Base-by-base conservation (phyloP, 2,888 invertebrate species). In the Hipparchia semele region DNA sequence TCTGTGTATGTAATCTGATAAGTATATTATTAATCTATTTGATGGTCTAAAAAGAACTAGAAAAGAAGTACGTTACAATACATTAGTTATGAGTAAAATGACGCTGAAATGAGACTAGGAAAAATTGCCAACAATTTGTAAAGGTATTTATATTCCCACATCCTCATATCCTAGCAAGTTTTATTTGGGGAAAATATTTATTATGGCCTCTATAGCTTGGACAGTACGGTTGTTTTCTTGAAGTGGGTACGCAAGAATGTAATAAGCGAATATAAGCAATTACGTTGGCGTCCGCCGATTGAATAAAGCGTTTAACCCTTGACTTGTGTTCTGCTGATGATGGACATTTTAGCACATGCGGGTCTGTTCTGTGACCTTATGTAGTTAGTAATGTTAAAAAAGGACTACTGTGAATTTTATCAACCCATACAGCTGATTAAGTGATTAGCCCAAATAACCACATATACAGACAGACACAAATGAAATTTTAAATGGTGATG, bases 291-390 rank as follows among this genome's bases (percentile, higher is more conserved):
- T 86, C 82, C 84, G 87, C 87, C 90, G 85, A 92, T 91, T 91
- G 87, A 90, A 91, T 91, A 86, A 89, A 87, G 80, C 84, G 84
- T 88, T 90, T 90, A 88, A 90, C 87, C 86, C 84, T 83, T 86
- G 88, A 84, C 85, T 85, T 64, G 39, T 51, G 49, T 59, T 66
- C 60, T 51, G 51, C 6, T 51, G 60, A 33, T 53, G 61, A 69
- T 60, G 12, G 69, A 61, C 59, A 68, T 10, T 45, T 68, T 46
- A 49, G 58, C 58, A 59, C 10, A 10, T 6, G 58, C 6, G 12
- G 13, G 46, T 23, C 23, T 61, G 53, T 39, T 39, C 53, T 59
- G 12, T n/a, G 39, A 54, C 39, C 53, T 5, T 54, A 5, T 12
- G 6, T 54, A 54, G 2, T 54, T 8, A 53, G 8, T 8, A 53